These are phyloP conservation scores for Argynnis bischoffii DNA, from an alignment of 2,888 invertebrate genomes.

Conservation along the genomic window DNA sequence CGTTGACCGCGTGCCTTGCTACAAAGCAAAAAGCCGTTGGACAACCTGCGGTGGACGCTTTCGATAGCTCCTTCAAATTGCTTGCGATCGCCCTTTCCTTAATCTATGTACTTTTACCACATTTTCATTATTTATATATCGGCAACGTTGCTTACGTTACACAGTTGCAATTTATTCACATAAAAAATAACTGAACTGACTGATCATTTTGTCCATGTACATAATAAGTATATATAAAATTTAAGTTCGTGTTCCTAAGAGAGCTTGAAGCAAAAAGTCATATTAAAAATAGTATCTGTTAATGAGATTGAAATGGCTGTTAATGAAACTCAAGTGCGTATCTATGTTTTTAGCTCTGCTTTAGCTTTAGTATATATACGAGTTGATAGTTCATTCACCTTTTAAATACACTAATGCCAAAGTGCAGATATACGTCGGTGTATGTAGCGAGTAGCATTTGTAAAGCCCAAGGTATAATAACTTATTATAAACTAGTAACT, in stretches of 20 bases:
- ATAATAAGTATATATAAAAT: neutral
- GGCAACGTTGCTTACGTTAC: neutral
- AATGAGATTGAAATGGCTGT: neutral
- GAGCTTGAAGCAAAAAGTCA: neutral
- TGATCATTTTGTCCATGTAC: too few species aligned
- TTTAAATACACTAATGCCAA: too few species aligned
- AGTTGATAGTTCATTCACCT: too few species aligned
- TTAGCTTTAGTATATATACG: neutral
- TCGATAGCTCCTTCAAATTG: slow-evolving; percentile 54
- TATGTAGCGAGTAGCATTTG: too few species aligned
- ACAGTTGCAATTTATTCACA: neutral
- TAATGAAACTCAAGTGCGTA: slow-evolving; percentile 5
- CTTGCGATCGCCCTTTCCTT: slow-evolving; percentile 40
- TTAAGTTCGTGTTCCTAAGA: neutral
- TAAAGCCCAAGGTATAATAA: too few species aligned
- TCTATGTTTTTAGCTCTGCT: neutral
- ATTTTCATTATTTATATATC: neutral
- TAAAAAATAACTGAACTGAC: neutral
- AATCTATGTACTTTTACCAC: slow-evolving; percentile 3
- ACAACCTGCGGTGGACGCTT: slow-evolving; percentile 66
- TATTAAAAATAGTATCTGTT: neutral
- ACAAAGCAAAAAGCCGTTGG: slow-evolving; percentile 67
- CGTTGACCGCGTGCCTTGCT: slow-evolving; percentile 75
- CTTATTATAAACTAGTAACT: too few species aligned
- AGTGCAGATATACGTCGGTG: too few species aligned